Conservation (phyloP, 2,888 invertebrate genomes). For the Formica aserva region DNA sequence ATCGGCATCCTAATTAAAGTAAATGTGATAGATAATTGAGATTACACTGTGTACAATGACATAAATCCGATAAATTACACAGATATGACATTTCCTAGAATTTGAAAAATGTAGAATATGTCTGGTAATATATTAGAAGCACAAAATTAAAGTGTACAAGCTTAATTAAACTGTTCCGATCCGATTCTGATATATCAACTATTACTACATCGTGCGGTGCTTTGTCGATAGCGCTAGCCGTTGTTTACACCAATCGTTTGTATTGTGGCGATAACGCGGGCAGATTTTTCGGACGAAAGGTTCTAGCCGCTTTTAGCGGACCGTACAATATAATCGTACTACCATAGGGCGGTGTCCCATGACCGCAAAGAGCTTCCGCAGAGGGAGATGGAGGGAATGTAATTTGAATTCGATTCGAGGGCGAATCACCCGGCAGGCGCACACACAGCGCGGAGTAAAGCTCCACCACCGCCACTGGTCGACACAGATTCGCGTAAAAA, state of each 20-base stretch:
- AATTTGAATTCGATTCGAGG: slow-evolving; percentile 73
- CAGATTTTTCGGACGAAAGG: slow-evolving; percentile 65
- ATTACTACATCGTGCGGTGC: slow-evolving; percentile 8
- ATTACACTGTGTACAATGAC: not conserved
- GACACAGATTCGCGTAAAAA: slow-evolving; percentile 55
- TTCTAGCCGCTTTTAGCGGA: slow-evolving; percentile 62
- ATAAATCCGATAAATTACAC: not conserved
- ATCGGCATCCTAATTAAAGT: not conserved
- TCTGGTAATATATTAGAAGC: not conserved
- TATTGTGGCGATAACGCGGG: slow-evolving; percentile 58
- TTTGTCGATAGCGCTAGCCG: slow-evolving; percentile 42
- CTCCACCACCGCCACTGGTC: slow-evolving; percentile 26
- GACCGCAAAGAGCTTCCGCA: slow-evolving; percentile 72
- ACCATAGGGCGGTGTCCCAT: slow-evolving; percentile 70
- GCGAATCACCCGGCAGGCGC: slow-evolving; percentile 51
- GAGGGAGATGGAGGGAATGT: slow-evolving; percentile 68
- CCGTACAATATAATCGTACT: slow-evolving; percentile 67
- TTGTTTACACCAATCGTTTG: slow-evolving; percentile 62
- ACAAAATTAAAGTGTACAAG: not conserved
- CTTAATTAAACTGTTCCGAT: slow-evolving; percentile 27
- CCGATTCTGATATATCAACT: not conserved
- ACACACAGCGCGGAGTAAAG: slow-evolving; percentile 23
- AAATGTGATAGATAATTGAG: not conserved
- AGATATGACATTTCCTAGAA: not conserved
- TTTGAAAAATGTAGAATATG: not conserved